These are phyloP conservation scores for Keiferia lycopersicella DNA, from an alignment of 2,888 invertebrate species.

Conservation along the genomic window DNA sequence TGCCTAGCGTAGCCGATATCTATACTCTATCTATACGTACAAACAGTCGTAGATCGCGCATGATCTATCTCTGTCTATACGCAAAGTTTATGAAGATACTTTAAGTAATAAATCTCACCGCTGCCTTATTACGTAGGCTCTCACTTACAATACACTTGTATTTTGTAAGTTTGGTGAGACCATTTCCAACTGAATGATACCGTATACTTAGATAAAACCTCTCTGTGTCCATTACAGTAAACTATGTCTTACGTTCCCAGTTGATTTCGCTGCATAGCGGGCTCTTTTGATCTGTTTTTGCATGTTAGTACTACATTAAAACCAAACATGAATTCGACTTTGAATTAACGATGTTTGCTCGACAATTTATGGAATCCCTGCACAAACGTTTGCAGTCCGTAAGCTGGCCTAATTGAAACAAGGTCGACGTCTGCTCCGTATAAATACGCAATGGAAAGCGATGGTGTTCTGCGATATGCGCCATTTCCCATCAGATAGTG, in stretches of 20 bases:
- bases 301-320: neutral
- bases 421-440: neutral
- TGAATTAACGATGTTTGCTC: slow-evolving; percentile 12
- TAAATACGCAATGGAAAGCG: slow-evolving; percentile 3
- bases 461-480: neutral
- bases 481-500: neutral
- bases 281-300: neutral
- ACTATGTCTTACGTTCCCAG: too few species aligned
- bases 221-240: too few species aligned
- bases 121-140: too few species aligned
- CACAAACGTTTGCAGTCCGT: slow-evolving; percentile 12
- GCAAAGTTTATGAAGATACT: neutral
- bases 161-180: too few species aligned
- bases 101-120: too few species aligned
- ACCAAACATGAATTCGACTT: neutral
- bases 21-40: slow-evolving; percentile 20
- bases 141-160: too few species aligned
- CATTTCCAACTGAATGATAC: too few species aligned
- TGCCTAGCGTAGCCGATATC: slow-evolving; percentile 34
- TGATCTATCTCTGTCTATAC: neutral
- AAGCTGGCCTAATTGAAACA: slow-evolving; percentile 12
- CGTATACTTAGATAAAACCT: too few species aligned
- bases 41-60: neutral
- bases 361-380: slow-evolving; percentile 10
- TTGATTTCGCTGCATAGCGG: neutral